Evolutionary conservation across 2,797 vertebrate species (phyloP), one percentile per base, ranked within the genome.

Genomic region (Odontamblyopus rebecca): DNA sequence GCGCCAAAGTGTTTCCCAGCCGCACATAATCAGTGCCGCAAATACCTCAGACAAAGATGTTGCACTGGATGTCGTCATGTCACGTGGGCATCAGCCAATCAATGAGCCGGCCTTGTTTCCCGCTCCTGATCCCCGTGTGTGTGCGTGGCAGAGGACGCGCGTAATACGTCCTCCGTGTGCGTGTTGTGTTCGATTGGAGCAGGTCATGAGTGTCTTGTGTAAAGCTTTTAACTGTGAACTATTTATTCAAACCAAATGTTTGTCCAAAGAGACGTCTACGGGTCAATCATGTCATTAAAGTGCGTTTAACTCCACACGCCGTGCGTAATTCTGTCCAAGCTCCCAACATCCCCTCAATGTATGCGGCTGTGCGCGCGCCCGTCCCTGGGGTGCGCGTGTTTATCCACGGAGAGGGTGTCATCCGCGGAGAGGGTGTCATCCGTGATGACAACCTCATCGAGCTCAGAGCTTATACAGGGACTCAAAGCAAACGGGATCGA

Each of bases 251-350:
- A 83, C 53, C 78, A 59, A 68, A 79, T 89, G 89, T 87, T 85
- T 90, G 92, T 93, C 86, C 85, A 92, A 86, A 93, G 89, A 91
- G 92, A 91, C 89, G 86, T 94, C 96, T 97, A 97, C 95, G 95
- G 96, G 96, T 97, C 93, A 95, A 91, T 91, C 91, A 90, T 93
- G 92, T 94, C 2, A 98, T 96, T 97, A 98, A 97, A 97, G 77
- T 86, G 77, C 77, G 82, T 87, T 90, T 88, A 83, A 78, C 80
- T 86, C 79, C 71, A 75, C 62, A 53, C 61, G 75, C 68, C 54
- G 53, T 79, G 23, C 70, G 76, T 85, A 89, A 76, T 59, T 80
- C 61, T 32, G 23, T 41, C 62, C 26, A 54, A 53, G 5, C 27
- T 67, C 4, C 16, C 48, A 66, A 11, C 12, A 85, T 77, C 68